phyloP scores from a whole-genome alignment of 2,797 vertebrate genomes.

The Clamator glandarius region DNA sequence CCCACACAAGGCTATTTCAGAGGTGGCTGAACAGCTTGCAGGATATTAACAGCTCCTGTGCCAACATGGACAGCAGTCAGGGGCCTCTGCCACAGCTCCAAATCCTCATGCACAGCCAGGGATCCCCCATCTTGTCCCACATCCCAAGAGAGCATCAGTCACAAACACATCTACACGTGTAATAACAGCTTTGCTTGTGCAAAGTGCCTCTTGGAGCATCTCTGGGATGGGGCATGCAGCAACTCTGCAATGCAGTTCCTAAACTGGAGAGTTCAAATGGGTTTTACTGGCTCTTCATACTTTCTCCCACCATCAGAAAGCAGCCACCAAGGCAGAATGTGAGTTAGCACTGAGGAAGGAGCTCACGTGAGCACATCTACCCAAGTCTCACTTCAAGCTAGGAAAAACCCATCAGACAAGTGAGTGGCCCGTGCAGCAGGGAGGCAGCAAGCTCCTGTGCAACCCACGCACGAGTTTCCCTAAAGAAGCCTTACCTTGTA shows the following conservation, averaged over 20 bases:
- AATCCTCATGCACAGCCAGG: accelerated
- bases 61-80: background rate
- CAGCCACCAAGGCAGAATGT: background rate
- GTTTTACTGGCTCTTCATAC: background rate
- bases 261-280: background rate
- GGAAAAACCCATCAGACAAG: background rate
- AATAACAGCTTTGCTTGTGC: background rate
- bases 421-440: background rate
- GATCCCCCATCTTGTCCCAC: background rate
- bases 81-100: background rate
- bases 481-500: background rate
- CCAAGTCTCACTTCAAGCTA: background rate
- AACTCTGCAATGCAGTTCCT: background rate
- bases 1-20: background rate
- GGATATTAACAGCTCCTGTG: background rate
- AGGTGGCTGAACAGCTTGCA: background rate
- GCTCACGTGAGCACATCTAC: background rate
- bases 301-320: background rate
- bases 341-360: background rate
- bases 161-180: background rate
- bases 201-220: background rate
- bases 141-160: background rate
- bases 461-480: background rate
- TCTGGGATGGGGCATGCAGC: background rate
- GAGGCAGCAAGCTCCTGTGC: background rate